Conservation (phyloP, 2,888 invertebrate genomes). For the Lycocerus yunnanus region DNA sequence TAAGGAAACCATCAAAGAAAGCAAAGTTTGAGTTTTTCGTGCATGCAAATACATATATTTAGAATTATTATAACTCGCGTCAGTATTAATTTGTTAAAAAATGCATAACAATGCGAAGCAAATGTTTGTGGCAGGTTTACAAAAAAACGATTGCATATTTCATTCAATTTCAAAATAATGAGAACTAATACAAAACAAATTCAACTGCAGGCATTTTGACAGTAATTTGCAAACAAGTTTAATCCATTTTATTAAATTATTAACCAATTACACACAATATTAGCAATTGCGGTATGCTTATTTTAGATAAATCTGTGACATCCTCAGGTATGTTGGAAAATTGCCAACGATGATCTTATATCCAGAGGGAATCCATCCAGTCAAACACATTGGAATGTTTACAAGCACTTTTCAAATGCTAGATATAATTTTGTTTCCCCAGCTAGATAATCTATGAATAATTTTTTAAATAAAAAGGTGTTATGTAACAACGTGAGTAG, state of each 20-base stretch:
- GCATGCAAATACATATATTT: neutral
- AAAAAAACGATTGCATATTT: neutral
- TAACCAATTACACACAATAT: neutral
- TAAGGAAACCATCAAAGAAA: neutral
- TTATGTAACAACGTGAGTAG: neutral
- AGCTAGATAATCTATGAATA: neutral
- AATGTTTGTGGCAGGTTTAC: neutral
- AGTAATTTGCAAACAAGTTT: neutral
- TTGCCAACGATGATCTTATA: slow-evolving; percentile 24
- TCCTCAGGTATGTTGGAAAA: slow-evolving; percentile 31
- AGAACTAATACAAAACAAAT: neutral
- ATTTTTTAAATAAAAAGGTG: neutral
- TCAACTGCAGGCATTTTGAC: neutral
- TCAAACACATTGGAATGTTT: slow-evolving; percentile 28
- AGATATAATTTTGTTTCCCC: slow-evolving; percentile 9
- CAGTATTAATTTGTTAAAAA: neutral
- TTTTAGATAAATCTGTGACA: slow-evolving; percentile 17
- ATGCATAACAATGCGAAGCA: neutral
- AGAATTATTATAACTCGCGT: neutral
- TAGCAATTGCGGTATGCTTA: slow-evolving; percentile 16
- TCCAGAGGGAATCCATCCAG: slow-evolving; percentile 27
- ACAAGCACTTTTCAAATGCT: slow-evolving; percentile 15
- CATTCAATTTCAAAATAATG: neutral
- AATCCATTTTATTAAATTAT: neutral
- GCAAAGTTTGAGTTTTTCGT: neutral